These are phyloP conservation scores for Enteromius treurensis DNA, from an alignment of 2,797 vertebrate species.

Conservation along the genomic window DNA sequence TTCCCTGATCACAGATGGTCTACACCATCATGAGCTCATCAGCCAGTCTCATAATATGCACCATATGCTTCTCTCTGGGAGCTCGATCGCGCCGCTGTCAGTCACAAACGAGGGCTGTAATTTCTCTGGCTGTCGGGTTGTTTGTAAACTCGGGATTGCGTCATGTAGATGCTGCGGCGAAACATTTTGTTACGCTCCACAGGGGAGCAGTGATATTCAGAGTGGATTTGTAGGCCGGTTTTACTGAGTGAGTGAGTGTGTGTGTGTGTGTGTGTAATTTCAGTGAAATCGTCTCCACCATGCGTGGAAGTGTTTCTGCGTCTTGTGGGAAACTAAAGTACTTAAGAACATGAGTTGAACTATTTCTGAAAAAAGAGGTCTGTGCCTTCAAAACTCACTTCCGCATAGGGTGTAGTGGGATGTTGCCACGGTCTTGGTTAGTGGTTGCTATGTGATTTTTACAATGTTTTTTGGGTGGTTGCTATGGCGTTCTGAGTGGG, in stretches of 20 bases:
- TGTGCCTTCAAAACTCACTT: background rate
- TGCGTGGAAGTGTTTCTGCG: background rate
- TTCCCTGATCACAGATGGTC: constrained; percentile 55
- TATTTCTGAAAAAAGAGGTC: background rate
- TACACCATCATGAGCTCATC: constrained; percentile 23
- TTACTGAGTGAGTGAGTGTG: too few species aligned
- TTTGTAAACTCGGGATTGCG: constrained; percentile 25
- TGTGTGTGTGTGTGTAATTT: background rate
- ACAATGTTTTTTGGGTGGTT: background rate
- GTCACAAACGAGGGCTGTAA: constrained; percentile 14
- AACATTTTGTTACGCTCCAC: constrained; percentile 15
- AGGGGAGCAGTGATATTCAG: background rate
- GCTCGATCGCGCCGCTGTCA: background rate
- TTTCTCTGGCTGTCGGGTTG: constrained; percentile 21
- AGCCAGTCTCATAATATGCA: constrained; percentile 12
- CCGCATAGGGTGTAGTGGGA: background rate
- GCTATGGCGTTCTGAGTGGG: background rate
- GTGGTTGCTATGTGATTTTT: background rate
- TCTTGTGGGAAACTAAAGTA: background rate
- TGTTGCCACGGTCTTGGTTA: background rate
- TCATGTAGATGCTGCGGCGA: background rate
- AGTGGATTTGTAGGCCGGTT: background rate
- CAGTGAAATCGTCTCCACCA: background rate
- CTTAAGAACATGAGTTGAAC: background rate
- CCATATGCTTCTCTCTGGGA: constrained; percentile 20